Conservation (phyloP, 2,888 invertebrate species). For the Ctena decussata region DNA sequence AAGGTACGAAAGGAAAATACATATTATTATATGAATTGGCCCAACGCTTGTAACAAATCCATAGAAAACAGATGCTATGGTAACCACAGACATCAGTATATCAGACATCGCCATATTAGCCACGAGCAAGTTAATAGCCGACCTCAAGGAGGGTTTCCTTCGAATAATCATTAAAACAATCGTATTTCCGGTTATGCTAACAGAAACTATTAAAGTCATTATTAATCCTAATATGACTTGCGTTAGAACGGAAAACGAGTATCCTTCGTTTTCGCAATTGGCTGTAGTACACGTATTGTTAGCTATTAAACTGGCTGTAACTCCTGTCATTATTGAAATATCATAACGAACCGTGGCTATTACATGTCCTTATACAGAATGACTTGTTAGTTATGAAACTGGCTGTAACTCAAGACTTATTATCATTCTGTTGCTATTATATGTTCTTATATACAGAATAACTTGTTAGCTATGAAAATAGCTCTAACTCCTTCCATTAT, state of each 20-base stretch:
- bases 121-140: slow-evolving; percentile 83
- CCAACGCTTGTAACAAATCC: slow-evolving; percentile 46
- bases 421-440: too few relatives aligned
- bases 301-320: too few relatives aligned
- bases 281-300: too few relatives aligned
- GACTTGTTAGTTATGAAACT: too few relatives aligned
- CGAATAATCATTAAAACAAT: slow-evolving; percentile 81
- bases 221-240: slow-evolving; percentile 20
- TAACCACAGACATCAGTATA: slow-evolving; percentile 70
- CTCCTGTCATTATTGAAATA: too few relatives aligned
- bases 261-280: too few relatives aligned
- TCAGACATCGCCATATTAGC: slow-evolving; percentile 81
- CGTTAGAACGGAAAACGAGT: not conserved
- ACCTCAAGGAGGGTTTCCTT: slow-evolving; percentile 82
- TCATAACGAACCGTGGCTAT: too few relatives aligned
- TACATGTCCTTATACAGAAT: too few relatives aligned
- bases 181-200: slow-evolving; percentile 75
- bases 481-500: too few relatives aligned
- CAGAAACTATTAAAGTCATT: slow-evolving; percentile 20
- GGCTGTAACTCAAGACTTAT: too few relatives aligned
- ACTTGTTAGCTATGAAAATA: too few relatives aligned
- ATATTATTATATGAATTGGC: not conserved
- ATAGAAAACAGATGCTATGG: slow-evolving; percentile 74
- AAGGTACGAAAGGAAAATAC: slow-evolving; percentile 60
- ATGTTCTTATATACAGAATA: too few relatives aligned